A percentile compares a stretch with the other conserved stretches of the same genome.
Conservation (phyloP, 1,140 invertebrate species). For the Aculops lycopersici region DNA sequence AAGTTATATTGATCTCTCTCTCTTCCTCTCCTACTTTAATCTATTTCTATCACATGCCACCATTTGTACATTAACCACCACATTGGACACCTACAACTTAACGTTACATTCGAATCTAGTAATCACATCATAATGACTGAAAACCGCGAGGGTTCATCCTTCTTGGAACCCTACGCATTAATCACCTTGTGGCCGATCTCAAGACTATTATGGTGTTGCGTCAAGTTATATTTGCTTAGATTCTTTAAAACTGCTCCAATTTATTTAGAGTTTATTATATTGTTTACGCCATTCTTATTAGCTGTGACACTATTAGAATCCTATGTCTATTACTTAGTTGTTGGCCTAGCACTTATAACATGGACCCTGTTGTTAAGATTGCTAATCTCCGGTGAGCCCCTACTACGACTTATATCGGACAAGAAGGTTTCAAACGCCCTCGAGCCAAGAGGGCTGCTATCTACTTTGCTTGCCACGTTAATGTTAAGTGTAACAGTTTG, state of each 20-base stretch:
- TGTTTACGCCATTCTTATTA: slow-evolving; percentile 4
- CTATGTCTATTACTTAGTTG: slow-evolving; percentile 1
- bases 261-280: slow-evolving; percentile 1
- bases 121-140: too few relatives aligned
- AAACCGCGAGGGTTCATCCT: neutral
- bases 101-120: too few relatives aligned
- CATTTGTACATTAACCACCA: too few relatives aligned
- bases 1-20: too few relatives aligned
- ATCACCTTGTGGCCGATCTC: neutral
- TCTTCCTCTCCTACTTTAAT: too few relatives aligned
- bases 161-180: neutral
- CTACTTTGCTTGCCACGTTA: slow-evolving; percentile 3
- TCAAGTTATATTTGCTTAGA: neutral
- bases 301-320: neutral
- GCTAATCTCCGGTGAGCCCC: neutral
- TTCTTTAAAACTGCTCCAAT: neutral
- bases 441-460: slow-evolving; percentile 1
- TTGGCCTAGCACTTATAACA: neutral
- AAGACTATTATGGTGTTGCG: neutral
- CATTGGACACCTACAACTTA: too few relatives aligned
- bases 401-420: neutral
- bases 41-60: too few relatives aligned
- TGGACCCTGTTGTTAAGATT: neutral
- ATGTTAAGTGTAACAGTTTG: slow-evolving; percentile 19
- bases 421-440: neutral